These are phyloP conservation scores for Enteromius viviparus DNA, from an alignment of 2,797 vertebrate genomes.

Conservation along the genomic window DNA sequence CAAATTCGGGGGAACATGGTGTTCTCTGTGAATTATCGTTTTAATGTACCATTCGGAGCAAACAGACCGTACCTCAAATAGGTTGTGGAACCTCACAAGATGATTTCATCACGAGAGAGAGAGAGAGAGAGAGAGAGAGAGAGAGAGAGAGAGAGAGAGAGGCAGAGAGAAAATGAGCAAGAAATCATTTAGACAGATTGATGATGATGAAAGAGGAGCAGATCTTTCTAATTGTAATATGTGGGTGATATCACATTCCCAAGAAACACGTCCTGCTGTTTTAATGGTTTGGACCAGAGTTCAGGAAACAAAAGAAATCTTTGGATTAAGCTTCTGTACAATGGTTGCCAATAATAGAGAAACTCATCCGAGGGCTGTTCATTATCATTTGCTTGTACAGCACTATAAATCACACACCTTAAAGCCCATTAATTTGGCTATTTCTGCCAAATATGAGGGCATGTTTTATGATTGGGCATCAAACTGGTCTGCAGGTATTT, in stretches of 20 bases:
- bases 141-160: too few species aligned
- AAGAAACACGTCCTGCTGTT: slow-evolving; percentile 51
- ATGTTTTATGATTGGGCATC: slow-evolving; percentile 23
- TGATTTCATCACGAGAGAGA: slow-evolving; percentile 44
- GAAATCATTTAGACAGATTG: slow-evolving; percentile 68
- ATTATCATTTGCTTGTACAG: slow-evolving; percentile 30
- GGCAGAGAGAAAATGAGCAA: slow-evolving; percentile 52
- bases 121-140: too few species aligned
- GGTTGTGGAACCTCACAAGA: slow-evolving; percentile 18
- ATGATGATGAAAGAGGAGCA: slow-evolving; percentile 66
- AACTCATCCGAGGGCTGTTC: slow-evolving; percentile 21
- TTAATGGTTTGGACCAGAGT: slow-evolving; percentile 50
- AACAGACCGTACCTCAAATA: slow-evolving; percentile 29
- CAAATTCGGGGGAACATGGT: slow-evolving; percentile 12
- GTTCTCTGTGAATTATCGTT: slow-evolving; percentile 29
- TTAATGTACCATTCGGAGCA: slow-evolving; percentile 33
- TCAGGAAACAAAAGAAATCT: slow-evolving; percentile 45
- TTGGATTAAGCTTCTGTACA: slow-evolving; percentile 20
- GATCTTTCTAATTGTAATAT: slow-evolving; percentile 67
- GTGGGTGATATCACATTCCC: slow-evolving; percentile 48
- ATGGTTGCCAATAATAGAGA: slow-evolving; percentile 28
- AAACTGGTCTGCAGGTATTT: slow-evolving; percentile 10
- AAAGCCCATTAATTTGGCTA: slow-evolving; percentile 22
- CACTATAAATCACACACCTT: slow-evolving; percentile 41
- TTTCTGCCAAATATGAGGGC: slow-evolving; percentile 28